These are phyloP conservation scores for Cheirogaleus medius DNA, from an alignment of 2,113 vertebrate genomes.

Conservation along the genomic window DNA sequence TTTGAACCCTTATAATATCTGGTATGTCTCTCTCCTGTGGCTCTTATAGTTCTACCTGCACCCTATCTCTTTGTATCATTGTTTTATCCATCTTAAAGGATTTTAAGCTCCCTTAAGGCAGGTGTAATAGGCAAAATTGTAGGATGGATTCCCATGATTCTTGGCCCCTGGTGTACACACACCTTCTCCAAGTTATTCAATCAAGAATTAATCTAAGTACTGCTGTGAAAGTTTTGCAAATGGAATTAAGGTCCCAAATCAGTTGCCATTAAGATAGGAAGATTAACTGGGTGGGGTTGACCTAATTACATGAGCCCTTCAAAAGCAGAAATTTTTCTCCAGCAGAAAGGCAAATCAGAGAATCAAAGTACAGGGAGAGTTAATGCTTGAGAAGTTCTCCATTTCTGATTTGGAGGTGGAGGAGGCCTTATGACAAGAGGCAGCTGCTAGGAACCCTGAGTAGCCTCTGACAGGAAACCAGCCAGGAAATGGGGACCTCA, in stretches of 20 bases:
- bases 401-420: background rate
- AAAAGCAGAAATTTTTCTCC: background rate
- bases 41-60: background rate
- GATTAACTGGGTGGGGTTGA: background rate
- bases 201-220: background rate
- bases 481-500: background rate
- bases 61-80: background rate
- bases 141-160: background rate
- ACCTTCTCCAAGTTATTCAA: background rate
- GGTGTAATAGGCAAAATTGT: background rate
- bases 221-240: constrained; percentile 4
- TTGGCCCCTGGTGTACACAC: background rate
- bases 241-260: constrained; percentile 36
- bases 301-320: background rate
- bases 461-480: background rate
- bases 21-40: background rate
- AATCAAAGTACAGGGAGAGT: background rate
- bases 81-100: background rate
- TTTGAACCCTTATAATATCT: background rate
- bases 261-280: constrained; percentile 19
- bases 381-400: background rate
- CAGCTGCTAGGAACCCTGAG: background rate
- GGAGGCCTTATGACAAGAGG: background rate
- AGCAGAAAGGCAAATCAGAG: background rate
- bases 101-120: background rate